A percentile compares a stretch with the other conserved stretches of the same genome.
Evolutionary conservation across 2,113 vertebrate species (phyloP).

Genomic region (Vimba vimba): DNA sequence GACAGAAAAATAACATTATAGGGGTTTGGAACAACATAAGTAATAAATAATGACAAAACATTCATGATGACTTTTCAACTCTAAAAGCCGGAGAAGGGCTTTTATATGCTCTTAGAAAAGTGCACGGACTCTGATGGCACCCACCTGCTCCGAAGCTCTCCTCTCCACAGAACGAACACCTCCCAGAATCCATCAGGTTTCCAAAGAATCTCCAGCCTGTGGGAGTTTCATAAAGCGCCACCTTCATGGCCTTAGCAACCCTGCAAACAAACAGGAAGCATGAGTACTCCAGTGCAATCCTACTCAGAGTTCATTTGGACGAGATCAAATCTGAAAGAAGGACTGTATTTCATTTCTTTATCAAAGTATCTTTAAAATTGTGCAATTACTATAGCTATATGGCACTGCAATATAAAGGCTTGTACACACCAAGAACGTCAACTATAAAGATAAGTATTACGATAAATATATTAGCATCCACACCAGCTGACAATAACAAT

Average conservation of each 20-base stretch:
- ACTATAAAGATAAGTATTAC: too few species aligned
- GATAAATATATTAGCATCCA: too few species aligned
- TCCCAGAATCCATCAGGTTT: constrained; percentile 96
- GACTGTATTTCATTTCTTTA: background rate
- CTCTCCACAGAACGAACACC: constrained; percentile 96
- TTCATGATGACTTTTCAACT: background rate
- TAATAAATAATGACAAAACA: background rate
- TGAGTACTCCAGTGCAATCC: background rate
- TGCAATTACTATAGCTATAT: background rate
- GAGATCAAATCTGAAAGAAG: constrained; percentile 14
- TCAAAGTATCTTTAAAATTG: background rate
- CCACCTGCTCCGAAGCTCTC: constrained; percentile 98
- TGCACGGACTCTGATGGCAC: constrained; percentile 5
- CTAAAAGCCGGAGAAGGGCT: background rate
- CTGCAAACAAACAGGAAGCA: constrained; percentile 74
- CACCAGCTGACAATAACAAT: too few species aligned
- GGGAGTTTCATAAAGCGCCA: constrained; percentile 96
- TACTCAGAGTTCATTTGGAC: background rate
- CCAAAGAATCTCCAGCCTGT: constrained; percentile 97
- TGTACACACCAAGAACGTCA: too few species aligned
- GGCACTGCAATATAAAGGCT: background rate
- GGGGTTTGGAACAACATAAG: background rate
- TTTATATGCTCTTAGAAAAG: background rate
- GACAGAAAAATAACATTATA: background rate
- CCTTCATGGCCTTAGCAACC: constrained; percentile 94